Conservation (phyloP, 2,113 vertebrate genomes). For the Urocolius indicus region DNA sequence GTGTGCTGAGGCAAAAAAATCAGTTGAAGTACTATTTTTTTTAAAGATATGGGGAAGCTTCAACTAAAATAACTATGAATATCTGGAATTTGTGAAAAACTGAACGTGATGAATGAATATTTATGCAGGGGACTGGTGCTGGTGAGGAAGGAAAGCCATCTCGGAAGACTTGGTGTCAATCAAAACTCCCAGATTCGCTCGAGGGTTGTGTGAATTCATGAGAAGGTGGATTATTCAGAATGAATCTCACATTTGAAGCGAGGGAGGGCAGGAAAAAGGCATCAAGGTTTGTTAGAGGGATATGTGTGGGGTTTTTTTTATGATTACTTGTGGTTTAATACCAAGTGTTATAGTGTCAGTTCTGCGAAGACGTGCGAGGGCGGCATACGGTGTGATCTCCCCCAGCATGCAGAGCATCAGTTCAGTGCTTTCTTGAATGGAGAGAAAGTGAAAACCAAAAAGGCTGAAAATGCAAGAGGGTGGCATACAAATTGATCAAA, state of each 20-base stretch:
- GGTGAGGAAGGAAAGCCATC: background rate
- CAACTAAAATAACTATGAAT: background rate
- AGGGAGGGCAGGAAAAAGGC: background rate
- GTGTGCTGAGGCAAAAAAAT: background rate
- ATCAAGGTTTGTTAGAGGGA: background rate
- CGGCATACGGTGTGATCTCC: rapidly evolving
- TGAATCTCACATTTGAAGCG: background rate
- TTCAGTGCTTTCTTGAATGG: too few relatives aligned
- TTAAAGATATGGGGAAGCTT: background rate
- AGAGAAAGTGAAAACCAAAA: too few relatives aligned
- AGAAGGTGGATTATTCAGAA: background rate
- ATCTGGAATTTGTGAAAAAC: background rate
- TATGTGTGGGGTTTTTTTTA: too few relatives aligned
- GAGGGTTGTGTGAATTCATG: background rate
- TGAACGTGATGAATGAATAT: slow-evolving; percentile 17
- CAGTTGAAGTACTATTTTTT: background rate
- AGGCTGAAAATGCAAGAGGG: background rate
- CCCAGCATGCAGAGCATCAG: rapidly evolving
- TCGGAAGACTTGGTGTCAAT: background rate
- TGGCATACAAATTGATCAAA: background rate
- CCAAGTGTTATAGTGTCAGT: rapidly evolving
- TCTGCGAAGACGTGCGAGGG: background rate
- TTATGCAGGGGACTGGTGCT: background rate
- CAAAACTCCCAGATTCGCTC: background rate
- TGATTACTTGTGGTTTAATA: background rate